Evolutionary conservation across 2,113 vertebrate species (phyloP), one percentile per base, ranked within the genome.

Genomic region (Pogona vitticeps): DNA sequence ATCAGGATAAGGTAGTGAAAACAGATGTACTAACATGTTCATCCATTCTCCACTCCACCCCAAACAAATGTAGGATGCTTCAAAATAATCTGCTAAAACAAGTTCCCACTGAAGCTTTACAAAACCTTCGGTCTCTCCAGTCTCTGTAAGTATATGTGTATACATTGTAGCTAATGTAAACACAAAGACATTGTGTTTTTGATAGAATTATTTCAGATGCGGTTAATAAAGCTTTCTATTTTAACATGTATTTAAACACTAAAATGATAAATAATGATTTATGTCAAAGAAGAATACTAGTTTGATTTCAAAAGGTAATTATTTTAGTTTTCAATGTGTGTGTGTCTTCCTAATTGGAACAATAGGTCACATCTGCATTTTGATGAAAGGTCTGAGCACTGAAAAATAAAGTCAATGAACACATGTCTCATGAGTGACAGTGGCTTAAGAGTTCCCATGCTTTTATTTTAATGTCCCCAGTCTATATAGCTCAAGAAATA

Each of bases 31-130:
- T 42, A 88, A 67, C 18, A 93, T 73, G 52, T 91, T 94, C 56
- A 92, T 68, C 0, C 0, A 89, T 90, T 95, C 82, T 96, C 28
- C 28, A 52, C 65, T 68, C 65, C 65, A 26, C 31, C 65, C 28
- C 65, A 13, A 63, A 65, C 23, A 75, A 84, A 88, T 71, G 31
- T 73, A 99, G 98, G 83, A 99, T 99, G 98, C 96, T 99, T 75
- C 98, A 99, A 94, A 99, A 99, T 91, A 99, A 99, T 94, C 97
- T 97, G 76, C 95, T 99, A 81, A 96, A 88, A 18, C 97, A 97
- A 80, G 98, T 98, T 52, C 98, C 98, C 26, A 93, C 91, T 0
- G 98, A 98, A 92, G 98, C 98, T 0, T 96, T 99, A 3, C 98
- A 97, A 93, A 97, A 97, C 91, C 92, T 98, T 85, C 96, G 91